Conservation (phyloP, 2,888 invertebrate genomes). For the Lepidocyrtinus sp. region DNA sequence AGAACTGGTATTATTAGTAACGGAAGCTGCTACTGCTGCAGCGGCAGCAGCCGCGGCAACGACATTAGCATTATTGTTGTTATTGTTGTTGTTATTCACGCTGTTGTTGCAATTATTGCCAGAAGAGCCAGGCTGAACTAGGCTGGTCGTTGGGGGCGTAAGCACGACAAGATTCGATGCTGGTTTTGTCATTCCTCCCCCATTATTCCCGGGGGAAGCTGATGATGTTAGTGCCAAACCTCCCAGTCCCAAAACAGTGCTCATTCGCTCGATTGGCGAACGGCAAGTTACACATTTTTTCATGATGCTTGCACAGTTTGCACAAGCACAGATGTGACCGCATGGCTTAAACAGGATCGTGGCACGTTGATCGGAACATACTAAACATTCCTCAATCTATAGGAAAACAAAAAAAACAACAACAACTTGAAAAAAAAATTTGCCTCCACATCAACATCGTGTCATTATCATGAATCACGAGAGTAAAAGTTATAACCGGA, state of each 20-base stretch:
- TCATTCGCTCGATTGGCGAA: slow-evolving; percentile 84
- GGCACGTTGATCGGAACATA: slow-evolving; percentile 95
- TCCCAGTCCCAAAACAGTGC: slow-evolving; percentile 62
- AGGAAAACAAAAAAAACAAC: slow-evolving; percentile 46
- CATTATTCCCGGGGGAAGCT: slow-evolving; percentile 39
- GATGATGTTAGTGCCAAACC: slow-evolving; percentile 41
- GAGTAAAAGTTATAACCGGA: neutral
- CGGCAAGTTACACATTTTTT: slow-evolving; percentile 98
- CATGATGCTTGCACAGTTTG: slow-evolving; percentile 89
- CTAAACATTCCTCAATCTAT: slow-evolving; percentile 95
- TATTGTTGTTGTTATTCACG: slow-evolving; percentile 53
- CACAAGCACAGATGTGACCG: slow-evolving; percentile 93
- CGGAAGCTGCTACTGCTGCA: slow-evolving; percentile 24
- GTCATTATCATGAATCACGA: slow-evolving; percentile 45
- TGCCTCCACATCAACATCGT: neutral
- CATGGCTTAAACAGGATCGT: slow-evolving; percentile 95
- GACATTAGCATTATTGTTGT: slow-evolving; percentile 56
- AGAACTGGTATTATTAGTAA: slow-evolving; percentile 18
- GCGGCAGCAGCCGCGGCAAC: slow-evolving; percentile 36
- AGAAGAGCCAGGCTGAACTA: slow-evolving; percentile 47
- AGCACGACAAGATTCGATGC: slow-evolving; percentile 66
- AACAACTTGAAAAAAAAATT: slow-evolving; percentile 25
- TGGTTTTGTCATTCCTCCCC: slow-evolving; percentile 59
- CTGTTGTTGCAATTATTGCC: slow-evolving; percentile 60
- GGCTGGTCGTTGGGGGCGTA: slow-evolving; percentile 60